These are phyloP conservation scores for Sarcophaga bullata DNA, from an alignment of 1,140 invertebrate species.

Conservation along the genomic window DNA sequence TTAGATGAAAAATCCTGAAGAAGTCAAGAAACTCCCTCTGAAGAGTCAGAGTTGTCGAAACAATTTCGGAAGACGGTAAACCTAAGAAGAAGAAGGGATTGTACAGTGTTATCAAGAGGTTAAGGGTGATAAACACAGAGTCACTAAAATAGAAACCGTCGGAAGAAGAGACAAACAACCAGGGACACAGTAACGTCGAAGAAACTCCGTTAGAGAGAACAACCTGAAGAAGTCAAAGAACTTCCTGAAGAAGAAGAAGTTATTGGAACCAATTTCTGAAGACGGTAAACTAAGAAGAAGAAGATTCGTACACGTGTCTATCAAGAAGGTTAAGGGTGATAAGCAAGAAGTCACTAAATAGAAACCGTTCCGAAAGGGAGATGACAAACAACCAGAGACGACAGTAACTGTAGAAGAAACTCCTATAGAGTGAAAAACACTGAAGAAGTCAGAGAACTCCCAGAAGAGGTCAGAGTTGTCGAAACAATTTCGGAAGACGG, in stretches of 20 bases:
- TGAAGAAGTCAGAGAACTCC: not conserved
- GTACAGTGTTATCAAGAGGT: conserved; percentile 14
- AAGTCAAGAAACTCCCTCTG: not conserved
- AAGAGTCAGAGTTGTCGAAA: not conserved
- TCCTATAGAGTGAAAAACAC: not conserved
- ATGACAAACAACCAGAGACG: conserved; percentile 5
- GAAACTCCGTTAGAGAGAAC: not conserved
- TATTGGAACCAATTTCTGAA: not conserved
- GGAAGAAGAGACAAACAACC: not conserved
- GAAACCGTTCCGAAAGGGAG: not conserved
- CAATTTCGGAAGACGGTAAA: not conserved
- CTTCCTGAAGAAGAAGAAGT: not conserved
- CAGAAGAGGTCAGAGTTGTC: not conserved
- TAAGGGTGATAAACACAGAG: not conserved
- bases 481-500: not conserved
- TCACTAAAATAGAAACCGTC: not conserved
- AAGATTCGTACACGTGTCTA: conserved; percentile 13
- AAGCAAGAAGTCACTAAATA: not conserved
- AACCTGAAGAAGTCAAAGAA: not conserved
- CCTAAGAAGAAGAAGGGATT: conserved; percentile 13
- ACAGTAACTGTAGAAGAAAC: not conserved
- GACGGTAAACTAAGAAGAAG: not conserved
- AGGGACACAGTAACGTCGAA: conserved; percentile 4
- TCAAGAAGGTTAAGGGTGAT: conserved; percentile 8
- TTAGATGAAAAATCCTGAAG: not conserved